Percentiles rank a stretch among this genome's conserved stretches.
These are phyloP conservation scores for Tapera naevia DNA, from an alignment of 2,797 vertebrate genomes.

Conservation along the genomic window DNA sequence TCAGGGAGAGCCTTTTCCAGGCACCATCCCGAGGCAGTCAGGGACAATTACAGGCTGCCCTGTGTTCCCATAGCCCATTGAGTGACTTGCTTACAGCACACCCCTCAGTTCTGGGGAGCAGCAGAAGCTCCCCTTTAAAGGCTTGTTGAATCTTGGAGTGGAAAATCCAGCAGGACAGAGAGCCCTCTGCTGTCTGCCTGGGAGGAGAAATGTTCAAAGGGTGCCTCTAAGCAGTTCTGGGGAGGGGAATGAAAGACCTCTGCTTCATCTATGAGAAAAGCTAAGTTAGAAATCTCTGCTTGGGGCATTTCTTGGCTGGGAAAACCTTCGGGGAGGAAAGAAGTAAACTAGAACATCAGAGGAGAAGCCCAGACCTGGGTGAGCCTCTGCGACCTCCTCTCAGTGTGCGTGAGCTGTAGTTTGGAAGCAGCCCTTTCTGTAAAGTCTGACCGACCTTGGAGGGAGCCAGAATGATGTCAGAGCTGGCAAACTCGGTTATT, in stretches of 20 bases:
- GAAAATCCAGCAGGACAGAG: no score
- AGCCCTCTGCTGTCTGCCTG: no score
- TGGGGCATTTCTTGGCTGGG: neutral
- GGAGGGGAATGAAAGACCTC: neutral
- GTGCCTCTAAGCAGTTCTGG: neutral
- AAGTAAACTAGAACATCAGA: neutral
- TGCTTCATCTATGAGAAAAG: neutral
- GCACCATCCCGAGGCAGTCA: neutral
- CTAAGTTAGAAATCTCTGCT: neutral
- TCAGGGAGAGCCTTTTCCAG: neutral
- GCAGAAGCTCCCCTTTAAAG: no score
- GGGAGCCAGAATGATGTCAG: slow-evolving; percentile 4
- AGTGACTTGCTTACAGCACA: neutral
- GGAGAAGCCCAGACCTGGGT: neutral
- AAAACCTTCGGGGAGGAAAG: neutral
- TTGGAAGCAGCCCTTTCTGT: slow-evolving; percentile 3
- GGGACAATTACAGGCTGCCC: neutral
- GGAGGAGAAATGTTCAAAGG: no score
- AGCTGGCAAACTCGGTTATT: slow-evolving; percentile 43
- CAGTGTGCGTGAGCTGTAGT: neutral
- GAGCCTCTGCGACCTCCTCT: neutral
- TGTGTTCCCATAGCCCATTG: neutral
- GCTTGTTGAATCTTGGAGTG: no score
- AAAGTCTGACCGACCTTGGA: neutral
- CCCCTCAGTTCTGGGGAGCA: no score